phyloP scores from a whole-genome alignment of 2,888 invertebrate species.

The Cecidostiba fungosa region DNA sequence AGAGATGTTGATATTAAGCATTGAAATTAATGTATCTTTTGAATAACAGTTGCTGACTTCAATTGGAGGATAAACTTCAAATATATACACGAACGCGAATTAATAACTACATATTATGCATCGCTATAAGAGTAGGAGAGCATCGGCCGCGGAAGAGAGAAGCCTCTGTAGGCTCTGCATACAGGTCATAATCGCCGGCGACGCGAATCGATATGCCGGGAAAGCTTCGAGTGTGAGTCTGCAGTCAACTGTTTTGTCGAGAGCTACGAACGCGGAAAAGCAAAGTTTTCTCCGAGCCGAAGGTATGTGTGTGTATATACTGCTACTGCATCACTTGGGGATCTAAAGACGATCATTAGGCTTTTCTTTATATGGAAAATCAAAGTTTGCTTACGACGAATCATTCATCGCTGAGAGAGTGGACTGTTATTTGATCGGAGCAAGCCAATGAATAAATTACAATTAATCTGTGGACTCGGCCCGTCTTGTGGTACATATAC shows the following conservation, averaged over 20 bases:
- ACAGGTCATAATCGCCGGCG: background rate
- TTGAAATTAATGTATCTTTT: too few species aligned
- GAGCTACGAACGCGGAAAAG: background rate
- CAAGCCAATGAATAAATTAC: background rate
- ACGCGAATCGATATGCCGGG: background rate
- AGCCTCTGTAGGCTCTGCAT: constrained; percentile 4
- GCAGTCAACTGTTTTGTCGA: background rate
- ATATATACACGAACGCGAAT: too few species aligned
- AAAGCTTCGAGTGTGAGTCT: background rate
- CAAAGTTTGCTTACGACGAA: too few species aligned
- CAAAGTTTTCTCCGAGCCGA: background rate
- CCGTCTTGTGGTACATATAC: too few species aligned
- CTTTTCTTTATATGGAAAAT: too few species aligned
- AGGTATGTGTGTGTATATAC: too few species aligned
- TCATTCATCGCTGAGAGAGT: too few species aligned
- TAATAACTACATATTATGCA: background rate
- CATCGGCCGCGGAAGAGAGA: constrained; percentile 27
- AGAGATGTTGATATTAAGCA: too few species aligned
- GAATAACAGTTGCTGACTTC: too few species aligned
- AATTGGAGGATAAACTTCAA: too few species aligned
- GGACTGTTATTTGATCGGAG: too few species aligned
- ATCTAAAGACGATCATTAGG: background rate
- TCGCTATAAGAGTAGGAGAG: background rate
- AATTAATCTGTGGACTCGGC: background rate
- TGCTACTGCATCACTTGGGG: background rate